Evolutionary conservation across 1,140 invertebrate genomes (phyloP), one percentile per base, ranked within the genome.

Genomic region (Drosophila simulans): DNA sequence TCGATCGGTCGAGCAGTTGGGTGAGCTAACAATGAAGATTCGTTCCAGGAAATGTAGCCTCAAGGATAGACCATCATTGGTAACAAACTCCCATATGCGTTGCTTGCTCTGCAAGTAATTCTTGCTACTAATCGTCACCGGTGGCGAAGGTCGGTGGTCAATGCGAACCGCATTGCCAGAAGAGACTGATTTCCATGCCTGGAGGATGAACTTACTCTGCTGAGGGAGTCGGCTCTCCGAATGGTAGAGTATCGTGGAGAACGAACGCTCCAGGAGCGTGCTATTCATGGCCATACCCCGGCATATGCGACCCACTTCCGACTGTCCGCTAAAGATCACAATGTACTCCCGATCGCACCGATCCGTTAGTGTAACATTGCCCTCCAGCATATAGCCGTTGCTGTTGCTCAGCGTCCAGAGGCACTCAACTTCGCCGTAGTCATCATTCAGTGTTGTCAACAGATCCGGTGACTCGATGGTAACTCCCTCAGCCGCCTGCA

Each of bases 1-100:
- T 85, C 94, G 97, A 93, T 98, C 97, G 86, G 96, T 96, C 1
- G 92, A 93, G 88, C 98, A 99, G 75, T 95, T 94, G 5, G 75
- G 27, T 53, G 93, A 94, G 31, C 93, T 93, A 93, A 98, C 96
- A 8, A 98, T 91, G 74, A 95, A 94, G 91, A 97, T 97, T 62
- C 97, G 92, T 1, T 51, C 69, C 4, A 39, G 43, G 13, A 92
- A 92, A 0, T 64, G 71, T 12, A 97, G 77, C 4, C 93, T 93
- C n/a, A 97, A 88, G 58, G 94, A 93, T 74, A 95, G 95, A 1
- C 96, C 96, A 49, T 92, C 3, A 93, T 91, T 2, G 94, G 92
- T 45, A 90, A 81, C 8, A 59, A 97, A 95, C 84, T 95, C 94
- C 97, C 97, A 98, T 1, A 93, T 91, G 80, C 97, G 97, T 93